Evolutionary conservation across 2,797 vertebrate species (phyloP).

Genomic region (Hypotaenidia okinawae): DNA sequence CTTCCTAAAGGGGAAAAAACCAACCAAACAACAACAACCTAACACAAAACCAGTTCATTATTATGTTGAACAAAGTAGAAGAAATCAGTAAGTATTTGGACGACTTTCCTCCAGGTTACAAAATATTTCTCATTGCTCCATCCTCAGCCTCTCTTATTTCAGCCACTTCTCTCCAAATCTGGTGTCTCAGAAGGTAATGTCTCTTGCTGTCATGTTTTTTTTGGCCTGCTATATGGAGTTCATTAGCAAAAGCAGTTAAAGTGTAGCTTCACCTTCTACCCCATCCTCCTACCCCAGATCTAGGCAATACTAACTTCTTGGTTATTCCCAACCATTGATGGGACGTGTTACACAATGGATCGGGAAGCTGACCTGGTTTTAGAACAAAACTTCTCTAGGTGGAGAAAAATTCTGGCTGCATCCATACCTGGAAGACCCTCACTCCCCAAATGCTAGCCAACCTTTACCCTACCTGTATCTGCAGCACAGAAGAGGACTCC

Average conservation of each 20-base stretch:
- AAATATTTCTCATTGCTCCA: background rate
- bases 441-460: background rate
- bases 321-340: background rate
- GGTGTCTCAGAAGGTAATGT: background rate
- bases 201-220: background rate
- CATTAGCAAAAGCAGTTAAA: background rate
- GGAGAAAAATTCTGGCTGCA: background rate
- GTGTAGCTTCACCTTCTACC: background rate
- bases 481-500: background rate
- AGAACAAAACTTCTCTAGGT: background rate
- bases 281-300: background rate
- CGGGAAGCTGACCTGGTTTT: background rate
- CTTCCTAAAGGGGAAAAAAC: background rate
- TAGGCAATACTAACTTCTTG: background rate
- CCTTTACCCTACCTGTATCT: background rate
- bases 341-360: background rate
- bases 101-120: background rate
- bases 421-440: background rate
- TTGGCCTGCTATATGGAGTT: background rate
- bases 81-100: background rate
- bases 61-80: background rate
- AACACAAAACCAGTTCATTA: no score
- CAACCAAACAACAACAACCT: no score
- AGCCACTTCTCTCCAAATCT: background rate
- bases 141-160: background rate